A percentile compares a stretch with the other conserved stretches of the same genome.
Conservation (phyloP, 2,113 vertebrate genomes). For the Aegotheles bennettii region DNA sequence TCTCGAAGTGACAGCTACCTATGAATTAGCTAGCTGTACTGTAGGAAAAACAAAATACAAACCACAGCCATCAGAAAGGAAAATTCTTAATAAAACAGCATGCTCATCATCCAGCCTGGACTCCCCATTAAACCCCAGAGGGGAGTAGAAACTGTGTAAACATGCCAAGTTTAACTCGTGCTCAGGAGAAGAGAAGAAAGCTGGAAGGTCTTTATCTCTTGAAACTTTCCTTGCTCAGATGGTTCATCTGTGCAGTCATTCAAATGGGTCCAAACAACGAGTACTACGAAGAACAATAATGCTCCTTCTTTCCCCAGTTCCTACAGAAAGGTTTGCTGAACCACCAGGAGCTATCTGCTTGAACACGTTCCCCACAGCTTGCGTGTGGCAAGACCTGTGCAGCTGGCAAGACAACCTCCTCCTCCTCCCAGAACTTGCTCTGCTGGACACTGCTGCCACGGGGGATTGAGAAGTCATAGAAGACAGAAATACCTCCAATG, state of each 20-base stretch:
- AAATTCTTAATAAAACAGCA: neutral
- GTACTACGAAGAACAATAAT: neutral
- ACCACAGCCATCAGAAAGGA: neutral
- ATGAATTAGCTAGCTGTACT: neutral
- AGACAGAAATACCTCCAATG: neutral
- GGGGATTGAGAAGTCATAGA: neutral
- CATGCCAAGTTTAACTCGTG: neutral
- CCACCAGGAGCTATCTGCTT: neutral
- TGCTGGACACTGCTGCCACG: neutral
- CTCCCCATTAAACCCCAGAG: neutral
- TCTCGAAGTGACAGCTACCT: neutral
- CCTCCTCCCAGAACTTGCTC: neutral
- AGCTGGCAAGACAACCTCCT: neutral
- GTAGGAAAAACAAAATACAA: neutral
- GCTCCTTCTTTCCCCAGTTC: fast-evolving
- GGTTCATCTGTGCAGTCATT: neutral
- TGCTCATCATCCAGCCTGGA: neutral
- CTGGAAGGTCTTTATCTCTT: neutral
- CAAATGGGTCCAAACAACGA: neutral
- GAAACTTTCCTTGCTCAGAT: neutral
- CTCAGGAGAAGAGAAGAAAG: neutral
- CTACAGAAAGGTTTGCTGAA: neutral
- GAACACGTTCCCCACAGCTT: neutral
- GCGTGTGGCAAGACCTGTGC: too few species aligned
- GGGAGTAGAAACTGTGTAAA: neutral